These are phyloP conservation scores for Mesorhabditis belari DNA, from an alignment of 2,888 invertebrate genomes.

Conservation along the genomic window DNA sequence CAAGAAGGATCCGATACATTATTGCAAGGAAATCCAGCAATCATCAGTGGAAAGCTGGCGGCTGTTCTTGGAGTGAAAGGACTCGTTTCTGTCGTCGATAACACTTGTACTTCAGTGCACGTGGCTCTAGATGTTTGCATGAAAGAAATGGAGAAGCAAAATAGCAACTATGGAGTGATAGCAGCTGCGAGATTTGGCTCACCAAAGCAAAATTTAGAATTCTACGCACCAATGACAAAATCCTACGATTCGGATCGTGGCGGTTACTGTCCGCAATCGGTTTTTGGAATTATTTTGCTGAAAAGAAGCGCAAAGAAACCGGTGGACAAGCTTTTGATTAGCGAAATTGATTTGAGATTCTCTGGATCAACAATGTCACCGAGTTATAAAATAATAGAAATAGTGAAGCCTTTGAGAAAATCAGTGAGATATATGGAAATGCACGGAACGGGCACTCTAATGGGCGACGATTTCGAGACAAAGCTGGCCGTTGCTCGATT, in stretches of 20 bases:
- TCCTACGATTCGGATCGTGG: background rate
- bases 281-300: background rate
- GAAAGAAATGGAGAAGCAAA: conserved; percentile 12
- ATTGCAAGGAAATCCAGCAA: conserved; percentile 1
- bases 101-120: conserved; percentile 30
- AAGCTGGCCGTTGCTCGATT: background rate
- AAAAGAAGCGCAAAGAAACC: background rate
- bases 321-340: background rate
- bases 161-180: background rate
- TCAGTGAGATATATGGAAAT: conserved; percentile 33
- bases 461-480: conserved; percentile 29
- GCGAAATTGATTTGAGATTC: background rate
- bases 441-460: conserved; percentile 49
- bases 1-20: too few relatives aligned
- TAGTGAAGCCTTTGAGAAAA: conserved; percentile 5
- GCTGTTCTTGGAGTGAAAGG: conserved; percentile 25
- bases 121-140: conserved; percentile 25
- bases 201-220: background rate
- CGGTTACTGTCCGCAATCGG: background rate
- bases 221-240: background rate
- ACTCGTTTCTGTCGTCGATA: conserved; percentile 24
- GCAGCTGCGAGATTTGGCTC: background rate
- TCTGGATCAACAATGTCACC: background rate
- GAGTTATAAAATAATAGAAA: conserved; percentile 17
- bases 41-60: conserved; percentile 24